Conservation (phyloP, 2,797 vertebrate species). For the Diceros bicornis region DNA sequence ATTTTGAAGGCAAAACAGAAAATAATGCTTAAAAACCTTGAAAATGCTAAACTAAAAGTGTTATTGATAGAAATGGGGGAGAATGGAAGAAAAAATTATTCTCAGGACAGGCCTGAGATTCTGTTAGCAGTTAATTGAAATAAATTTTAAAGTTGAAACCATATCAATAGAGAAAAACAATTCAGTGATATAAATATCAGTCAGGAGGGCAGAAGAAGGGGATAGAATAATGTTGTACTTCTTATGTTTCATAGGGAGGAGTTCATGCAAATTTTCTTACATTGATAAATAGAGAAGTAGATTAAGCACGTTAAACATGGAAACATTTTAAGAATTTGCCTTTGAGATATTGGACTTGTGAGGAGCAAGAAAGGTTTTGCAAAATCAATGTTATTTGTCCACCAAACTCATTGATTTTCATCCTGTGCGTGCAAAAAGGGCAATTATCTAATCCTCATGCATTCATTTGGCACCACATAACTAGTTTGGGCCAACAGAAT, state of each 20-base stretch:
- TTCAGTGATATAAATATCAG: background rate
- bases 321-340: background rate
- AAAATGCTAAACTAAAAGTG: background rate
- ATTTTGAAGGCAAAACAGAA: background rate
- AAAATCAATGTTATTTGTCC: background rate
- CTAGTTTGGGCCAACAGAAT: background rate
- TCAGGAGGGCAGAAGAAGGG: background rate
- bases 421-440: background rate
- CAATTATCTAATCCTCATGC: background rate
- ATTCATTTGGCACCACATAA: background rate
- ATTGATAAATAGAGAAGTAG: background rate
- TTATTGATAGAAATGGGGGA: background rate
- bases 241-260: background rate
- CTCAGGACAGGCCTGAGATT: background rate
- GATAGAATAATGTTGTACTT: background rate
- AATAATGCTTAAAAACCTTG: background rate
- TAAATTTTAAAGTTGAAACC: background rate
- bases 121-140: background rate
- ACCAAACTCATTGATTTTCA: background rate
- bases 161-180: background rate
- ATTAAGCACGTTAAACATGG: background rate
- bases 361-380: background rate
- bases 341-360: background rate
- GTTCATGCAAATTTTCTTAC: background rate
- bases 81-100: background rate